Base-by-base conservation (phyloP, 2,888 invertebrate genomes). In the Eristalis arbustorum region DNA sequence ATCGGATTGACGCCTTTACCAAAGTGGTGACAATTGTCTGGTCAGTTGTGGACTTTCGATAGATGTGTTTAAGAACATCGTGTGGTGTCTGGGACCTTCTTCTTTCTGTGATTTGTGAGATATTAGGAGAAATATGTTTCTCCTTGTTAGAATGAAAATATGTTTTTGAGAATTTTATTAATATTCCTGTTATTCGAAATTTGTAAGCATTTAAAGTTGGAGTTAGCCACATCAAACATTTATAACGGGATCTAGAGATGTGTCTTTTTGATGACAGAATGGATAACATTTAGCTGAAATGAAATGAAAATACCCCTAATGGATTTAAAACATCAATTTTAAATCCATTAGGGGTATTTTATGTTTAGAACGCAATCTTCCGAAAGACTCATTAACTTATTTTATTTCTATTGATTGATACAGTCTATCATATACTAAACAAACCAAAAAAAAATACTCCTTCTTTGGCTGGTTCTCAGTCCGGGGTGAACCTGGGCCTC, bases 21-120 rank as follows among this genome's bases (percentile, higher is more conserved):
- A 56, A 64, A 62, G 66, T 74, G 74, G 81, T 69, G 75, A 81
- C 75, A 66, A 71, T 81, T 49, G 81, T 81, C 81, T 81, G 81
- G 81, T 75, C 81, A 81, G 59, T 69, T 81, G 14, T 10, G 69
- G 25, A 80, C 22, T 73, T 75, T 42, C 34, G 18, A 23, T 22
- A 40, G 49, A n/a, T 22, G 31, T 66, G 22, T 13, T 37, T 69
- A 28, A 67, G n/a, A 57, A 64, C 63, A 59, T 80, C 18, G 22
- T 68, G 62, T 63, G 18, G 2, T n/a, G 49, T 5, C 42, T 62
- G 34, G 56, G n/a, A 25, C 22, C 22, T 34, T 56, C 56, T 57
- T 66, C 13, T 72, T 40, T 8, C 10, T 31, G n/a, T 56, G 62
- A 23, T 14, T n/a, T 69, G 62, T 49, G 61, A 23, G 34, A 49